These are phyloP conservation scores for Sebastes minor DNA, from an alignment of 2,797 vertebrate species.

Conservation along the genomic window DNA sequence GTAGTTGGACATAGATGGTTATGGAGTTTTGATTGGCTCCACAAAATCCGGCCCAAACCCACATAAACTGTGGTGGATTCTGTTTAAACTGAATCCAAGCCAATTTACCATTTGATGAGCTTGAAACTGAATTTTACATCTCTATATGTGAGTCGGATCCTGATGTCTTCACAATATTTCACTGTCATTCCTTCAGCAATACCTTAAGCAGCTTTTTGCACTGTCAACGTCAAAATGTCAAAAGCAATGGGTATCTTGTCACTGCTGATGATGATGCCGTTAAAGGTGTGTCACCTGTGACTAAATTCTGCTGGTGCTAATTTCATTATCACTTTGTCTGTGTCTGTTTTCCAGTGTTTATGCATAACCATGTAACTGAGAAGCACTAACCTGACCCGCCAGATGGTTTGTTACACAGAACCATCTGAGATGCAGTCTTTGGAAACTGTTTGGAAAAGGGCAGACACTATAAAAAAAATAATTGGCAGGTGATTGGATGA, in stretches of 20 bases:
- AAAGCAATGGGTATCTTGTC: neutral
- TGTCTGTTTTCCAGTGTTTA: neutral
- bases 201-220: neutral
- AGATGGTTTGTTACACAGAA: no score
- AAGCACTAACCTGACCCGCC: neutral
- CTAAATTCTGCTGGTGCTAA: neutral
- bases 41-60: neutral
- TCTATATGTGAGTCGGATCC: neutral
- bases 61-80: neutral
- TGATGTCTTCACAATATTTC: neutral
- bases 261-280: neutral
- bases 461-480: no score
- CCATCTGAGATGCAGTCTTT: no score
- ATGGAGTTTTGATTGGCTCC: conserved; percentile 12
- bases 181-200: neutral
- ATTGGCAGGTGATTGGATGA: no score
- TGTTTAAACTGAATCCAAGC: neutral
- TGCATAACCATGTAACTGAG: neutral
- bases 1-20: conserved; percentile 22
- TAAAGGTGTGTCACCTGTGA: neutral
- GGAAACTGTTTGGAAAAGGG: no score
- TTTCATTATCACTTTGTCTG: neutral
- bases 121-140: neutral
- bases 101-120: neutral
- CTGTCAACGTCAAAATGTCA: neutral